phyloP scores from a whole-genome alignment of 2,888 invertebrate genomes.

The Anticlea derivata region DNA sequence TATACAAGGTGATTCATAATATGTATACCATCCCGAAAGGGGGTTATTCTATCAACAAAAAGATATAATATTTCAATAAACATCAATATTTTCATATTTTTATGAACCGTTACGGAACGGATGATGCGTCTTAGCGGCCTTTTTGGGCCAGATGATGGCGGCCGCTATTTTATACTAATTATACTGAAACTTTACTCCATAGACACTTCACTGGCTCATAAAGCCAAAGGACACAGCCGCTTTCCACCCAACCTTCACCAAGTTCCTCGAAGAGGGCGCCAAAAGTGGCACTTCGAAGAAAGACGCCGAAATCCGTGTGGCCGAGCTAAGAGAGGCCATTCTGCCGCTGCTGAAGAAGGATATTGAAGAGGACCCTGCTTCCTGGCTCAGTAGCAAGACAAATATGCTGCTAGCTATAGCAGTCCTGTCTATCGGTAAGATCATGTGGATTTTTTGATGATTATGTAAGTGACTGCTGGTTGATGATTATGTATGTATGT shows the following conservation, averaged over 20 bases:
- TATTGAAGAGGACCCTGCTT: slow-evolving; percentile 83
- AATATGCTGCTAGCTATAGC: slow-evolving; percentile 88
- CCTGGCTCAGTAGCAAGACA: slow-evolving; percentile 88
- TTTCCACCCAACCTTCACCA: slow-evolving; percentile 92
- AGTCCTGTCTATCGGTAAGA: slow-evolving; percentile 86
- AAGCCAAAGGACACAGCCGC: slow-evolving; percentile 91
- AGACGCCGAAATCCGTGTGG: slow-evolving; percentile 85
- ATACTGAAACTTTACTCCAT: slow-evolving; percentile 1
- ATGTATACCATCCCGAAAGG: too few species aligned
- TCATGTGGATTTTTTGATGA: background rate
- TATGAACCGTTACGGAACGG: too few species aligned
- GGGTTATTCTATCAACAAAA: too few species aligned
- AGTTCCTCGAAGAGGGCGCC: slow-evolving; percentile 89
- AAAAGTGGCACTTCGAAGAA: slow-evolving; percentile 89
- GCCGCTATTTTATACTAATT: too few species aligned
- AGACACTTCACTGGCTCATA: slow-evolving; percentile 92
- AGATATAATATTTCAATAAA: too few species aligned
- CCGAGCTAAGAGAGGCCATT: slow-evolving; percentile 88
- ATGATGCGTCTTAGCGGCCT: too few species aligned
- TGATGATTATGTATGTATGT: too few species aligned
- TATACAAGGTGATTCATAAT: too few species aligned
- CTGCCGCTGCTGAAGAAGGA: slow-evolving; percentile 82
- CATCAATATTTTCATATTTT: too few species aligned
- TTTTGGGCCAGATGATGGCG: too few species aligned
- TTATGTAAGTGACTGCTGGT: too few species aligned